phyloP scores from a whole-genome alignment of 2,888 invertebrate genomes.

The Bibio marci region DNA sequence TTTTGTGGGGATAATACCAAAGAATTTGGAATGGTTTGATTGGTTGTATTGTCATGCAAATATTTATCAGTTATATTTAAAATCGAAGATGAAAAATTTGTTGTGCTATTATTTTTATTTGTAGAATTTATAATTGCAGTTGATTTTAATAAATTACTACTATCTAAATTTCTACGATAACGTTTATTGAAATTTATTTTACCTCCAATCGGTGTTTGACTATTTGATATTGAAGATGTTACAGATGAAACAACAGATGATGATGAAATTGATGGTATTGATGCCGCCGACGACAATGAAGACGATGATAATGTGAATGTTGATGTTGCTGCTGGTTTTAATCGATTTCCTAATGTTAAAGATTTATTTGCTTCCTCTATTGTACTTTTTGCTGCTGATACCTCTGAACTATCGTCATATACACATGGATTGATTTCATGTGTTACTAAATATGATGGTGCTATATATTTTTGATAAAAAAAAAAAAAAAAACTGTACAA shows the following conservation, averaged over 20 bases:
- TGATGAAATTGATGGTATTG: conserved; percentile 51
- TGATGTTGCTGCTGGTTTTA: conserved; percentile 39
- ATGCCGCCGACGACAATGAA: conserved; percentile 8
- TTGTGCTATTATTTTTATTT: too few relatives aligned
- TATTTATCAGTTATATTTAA: background rate
- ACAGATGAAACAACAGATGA: conserved; percentile 39
- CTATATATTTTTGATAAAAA: conserved; percentile 50
- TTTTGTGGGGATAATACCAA: background rate
- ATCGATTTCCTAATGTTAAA: conserved; percentile 43
- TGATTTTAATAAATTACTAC: too few relatives aligned
- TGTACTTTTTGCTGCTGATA: conserved; percentile 49
- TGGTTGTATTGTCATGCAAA: conserved; percentile 1
- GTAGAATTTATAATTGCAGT: too few relatives aligned
- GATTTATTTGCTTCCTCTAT: conserved; percentile 56
- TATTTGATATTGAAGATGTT: conserved; percentile 9
- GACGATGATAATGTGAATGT: conserved; percentile 28
- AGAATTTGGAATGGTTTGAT: too few relatives aligned
- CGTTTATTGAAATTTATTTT: background rate
- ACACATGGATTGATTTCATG: conserved; percentile 51
- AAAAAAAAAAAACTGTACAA: conserved; percentile 6
- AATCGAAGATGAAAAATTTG: background rate
- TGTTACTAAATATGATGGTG: conserved; percentile 28
- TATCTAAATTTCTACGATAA: too few relatives aligned
- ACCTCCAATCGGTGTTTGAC: conserved; percentile 1
- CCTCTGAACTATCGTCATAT: conserved; percentile 59